Evolutionary conservation across 2,888 invertebrate species (phyloP), one percentile per base, ranked within the genome.

Genomic region (Ormyrus thymus): DNA sequence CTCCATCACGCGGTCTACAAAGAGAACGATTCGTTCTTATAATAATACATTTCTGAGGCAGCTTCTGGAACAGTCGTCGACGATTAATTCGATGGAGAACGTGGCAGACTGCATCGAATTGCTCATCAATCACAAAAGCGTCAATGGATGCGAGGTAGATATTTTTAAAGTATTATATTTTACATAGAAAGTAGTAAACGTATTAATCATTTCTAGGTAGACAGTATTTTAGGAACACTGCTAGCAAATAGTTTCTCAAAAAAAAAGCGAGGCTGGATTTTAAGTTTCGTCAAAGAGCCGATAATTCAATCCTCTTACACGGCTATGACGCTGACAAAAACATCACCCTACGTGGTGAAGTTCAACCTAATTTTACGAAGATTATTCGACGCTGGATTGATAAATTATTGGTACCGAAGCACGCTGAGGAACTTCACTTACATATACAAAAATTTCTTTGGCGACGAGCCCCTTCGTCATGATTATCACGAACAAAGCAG

Each of bases 101-200:
- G 46, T 70, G 9, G 11, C 64, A 0, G 43, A 45, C 11, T 78
- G 78, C 53, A 65, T 78, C 10, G 58, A 70, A 3, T 11, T n/a
- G 43, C 58, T 78, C 29, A 62, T 70, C 29, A 78, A 61, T 15
- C 29, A 68, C 9, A 55, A 50, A 7, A 15, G 6, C 11, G 69
- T 74, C 53, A 69, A 64, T 8, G 78, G 66, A n/a, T 78, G 78
- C 48, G 78, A 78, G 74, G 78, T 78, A 29, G 10, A 48, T 29
- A 29, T 4, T 29, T 29, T 29, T 29, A 29, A 29, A 29, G 29
- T 29, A 29, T 29, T 29, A 29, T 4, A 29, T 29, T 29, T 29
- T 29, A 29, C 0, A 29, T 4, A 29, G 29, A 29, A 29, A 29
- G 3, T 29, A 29, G 4, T 29, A 29, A 29, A 29, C 0, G 4